A percentile compares a stretch with the other conserved stretches of the same genome.
Conservation (phyloP, 2,888 invertebrate species). For the Lasioglossum zephyrum region DNA sequence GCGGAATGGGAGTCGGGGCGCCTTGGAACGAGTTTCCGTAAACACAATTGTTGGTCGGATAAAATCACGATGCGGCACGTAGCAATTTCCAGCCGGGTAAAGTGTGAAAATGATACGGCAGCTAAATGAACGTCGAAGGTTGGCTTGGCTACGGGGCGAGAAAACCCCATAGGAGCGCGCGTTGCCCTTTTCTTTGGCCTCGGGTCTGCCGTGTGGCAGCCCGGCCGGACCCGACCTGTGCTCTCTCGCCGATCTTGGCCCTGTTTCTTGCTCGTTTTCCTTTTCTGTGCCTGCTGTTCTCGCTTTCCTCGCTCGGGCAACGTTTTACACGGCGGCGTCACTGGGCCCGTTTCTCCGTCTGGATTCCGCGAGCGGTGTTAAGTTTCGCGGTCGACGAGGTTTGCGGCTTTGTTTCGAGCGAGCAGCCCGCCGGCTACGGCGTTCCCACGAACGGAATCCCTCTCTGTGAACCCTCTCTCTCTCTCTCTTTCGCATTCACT, state of each 20-base stretch:
- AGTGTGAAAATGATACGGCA: constrained; percentile 24
- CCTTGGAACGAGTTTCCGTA: constrained; percentile 1
- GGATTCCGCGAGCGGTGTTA: constrained; percentile 76
- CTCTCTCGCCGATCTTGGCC: constrained; percentile 33
- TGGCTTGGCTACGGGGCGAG: background rate
- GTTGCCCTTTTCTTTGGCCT: constrained; percentile 9
- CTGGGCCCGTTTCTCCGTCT: constrained; percentile 56
- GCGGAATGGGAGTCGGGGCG: background rate
- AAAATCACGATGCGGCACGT: background rate
- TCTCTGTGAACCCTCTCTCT: constrained; percentile 29
- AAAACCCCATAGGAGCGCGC: background rate
- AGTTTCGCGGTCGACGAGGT: constrained; percentile 81
- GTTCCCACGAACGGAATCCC: constrained; percentile 75
- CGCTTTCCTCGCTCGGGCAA: constrained; percentile 30
- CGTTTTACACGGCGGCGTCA: constrained; percentile 35
- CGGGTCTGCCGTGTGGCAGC: background rate
- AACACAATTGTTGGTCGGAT: constrained; percentile 1
- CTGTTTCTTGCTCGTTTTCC: constrained; percentile 36
- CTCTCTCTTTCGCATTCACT: constrained; percentile 39
- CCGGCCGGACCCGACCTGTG: no score
- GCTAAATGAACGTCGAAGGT: constrained; percentile 1
- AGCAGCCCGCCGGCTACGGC: constrained; percentile 57
- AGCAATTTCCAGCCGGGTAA: constrained; percentile 17
- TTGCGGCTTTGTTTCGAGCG: constrained; percentile 81
- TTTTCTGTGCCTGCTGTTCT: constrained; percentile 14